Evolutionary conservation across 2,113 vertebrate genomes (phyloP).

Genomic region (Calyptommatus sinebrachiatus): DNA sequence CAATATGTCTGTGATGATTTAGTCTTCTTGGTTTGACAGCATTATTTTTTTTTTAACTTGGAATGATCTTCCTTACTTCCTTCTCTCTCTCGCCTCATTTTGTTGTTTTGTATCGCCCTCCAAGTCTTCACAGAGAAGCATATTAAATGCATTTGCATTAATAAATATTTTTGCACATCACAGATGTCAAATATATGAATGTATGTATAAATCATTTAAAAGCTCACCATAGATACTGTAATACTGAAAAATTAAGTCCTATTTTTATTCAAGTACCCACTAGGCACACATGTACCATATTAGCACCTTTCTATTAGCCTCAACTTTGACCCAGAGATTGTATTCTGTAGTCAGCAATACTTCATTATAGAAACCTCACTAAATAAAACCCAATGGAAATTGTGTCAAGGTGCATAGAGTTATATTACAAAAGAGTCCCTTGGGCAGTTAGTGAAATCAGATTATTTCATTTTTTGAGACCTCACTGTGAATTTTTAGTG

Average conservation of each 20-base stretch:
- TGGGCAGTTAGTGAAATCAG: neutral
- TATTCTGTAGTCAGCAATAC: neutral
- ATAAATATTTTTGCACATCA: neutral
- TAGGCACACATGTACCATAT: neutral
- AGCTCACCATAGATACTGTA: neutral
- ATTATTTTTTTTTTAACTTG: too few species aligned
- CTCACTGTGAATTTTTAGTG: neutral
- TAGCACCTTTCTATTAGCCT: constrained; percentile 9
- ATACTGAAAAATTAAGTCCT: neutral
- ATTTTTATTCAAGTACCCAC: constrained; percentile 14
- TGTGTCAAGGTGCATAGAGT: accelerated
- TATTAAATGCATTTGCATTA: neutral
- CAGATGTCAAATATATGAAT: neutral
- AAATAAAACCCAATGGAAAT: constrained; percentile 30
- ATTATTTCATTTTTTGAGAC: neutral
- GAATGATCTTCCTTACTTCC: too few species aligned
- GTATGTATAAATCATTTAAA: neutral
- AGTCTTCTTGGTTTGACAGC: too few species aligned
- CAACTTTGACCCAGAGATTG: neutral
- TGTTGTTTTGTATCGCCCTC: too few species aligned
- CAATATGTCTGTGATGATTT: too few species aligned
- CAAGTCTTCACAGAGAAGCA: neutral
- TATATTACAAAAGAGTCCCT: neutral
- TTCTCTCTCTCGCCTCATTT: too few species aligned
- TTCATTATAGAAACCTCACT: neutral